phyloP scores from a whole-genome alignment of 2,888 invertebrate genomes.

The Dolichomitus sp. region DNA sequence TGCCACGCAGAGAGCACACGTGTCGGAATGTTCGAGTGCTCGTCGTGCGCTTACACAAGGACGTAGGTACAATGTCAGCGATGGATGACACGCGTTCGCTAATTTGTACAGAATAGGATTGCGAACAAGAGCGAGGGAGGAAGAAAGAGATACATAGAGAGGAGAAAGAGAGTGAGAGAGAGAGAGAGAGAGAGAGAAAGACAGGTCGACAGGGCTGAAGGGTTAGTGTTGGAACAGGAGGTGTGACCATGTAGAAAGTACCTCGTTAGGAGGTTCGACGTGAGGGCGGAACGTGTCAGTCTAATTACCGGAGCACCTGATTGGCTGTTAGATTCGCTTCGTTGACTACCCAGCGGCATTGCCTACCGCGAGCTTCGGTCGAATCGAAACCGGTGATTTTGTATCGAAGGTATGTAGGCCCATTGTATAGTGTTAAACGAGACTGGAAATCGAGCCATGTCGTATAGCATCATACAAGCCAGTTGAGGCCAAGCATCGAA shows the following conservation, averaged over 20 bases:
- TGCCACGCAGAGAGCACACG: constrained; percentile 41
- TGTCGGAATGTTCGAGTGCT: constrained; percentile 38
- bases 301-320: constrained; percentile 76
- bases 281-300: constrained; percentile 60
- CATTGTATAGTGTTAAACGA: background rate
- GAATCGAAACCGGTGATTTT: constrained; percentile 17
- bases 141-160: too few species aligned
- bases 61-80: constrained; percentile 51
- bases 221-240: constrained; percentile 20
- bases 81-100: constrained; percentile 62
- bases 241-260: constrained; percentile 72
- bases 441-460: background rate
- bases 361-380: constrained; percentile 32
- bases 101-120: constrained; percentile 63
- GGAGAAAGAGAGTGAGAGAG: constrained; percentile 7
- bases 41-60: constrained; percentile 39
- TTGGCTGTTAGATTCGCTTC: constrained; percentile 73
- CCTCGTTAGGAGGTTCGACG: constrained; percentile 73
- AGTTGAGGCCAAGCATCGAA: constrained; percentile 6
- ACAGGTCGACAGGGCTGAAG: constrained; percentile 1
- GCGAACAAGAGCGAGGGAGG: background rate
- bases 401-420: constrained; percentile 1
- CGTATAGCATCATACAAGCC: background rate
- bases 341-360: constrained; percentile 61
- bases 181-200: constrained; percentile 45